Evolutionary conservation across 2,888 invertebrate species (phyloP), one percentile per base, ranked within the genome.

Genomic region (Polia nebulosa): DNA sequence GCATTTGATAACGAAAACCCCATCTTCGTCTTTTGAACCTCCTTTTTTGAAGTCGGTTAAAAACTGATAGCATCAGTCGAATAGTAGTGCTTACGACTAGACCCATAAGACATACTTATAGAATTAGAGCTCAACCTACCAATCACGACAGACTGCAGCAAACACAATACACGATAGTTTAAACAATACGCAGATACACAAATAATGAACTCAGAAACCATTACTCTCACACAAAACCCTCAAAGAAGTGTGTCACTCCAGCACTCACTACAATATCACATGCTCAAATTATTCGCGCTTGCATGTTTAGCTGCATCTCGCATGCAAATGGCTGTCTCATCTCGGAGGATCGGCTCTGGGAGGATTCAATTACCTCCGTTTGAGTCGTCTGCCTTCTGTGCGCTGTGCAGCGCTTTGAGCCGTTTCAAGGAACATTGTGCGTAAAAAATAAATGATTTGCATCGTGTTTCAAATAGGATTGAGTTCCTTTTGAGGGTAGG

Each of bases 291-390:
- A 71, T 72, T 72, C 75, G 74, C 67, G 72, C 65, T 63, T 51
- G 81, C 69, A 66, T 82, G 76, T 68, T 85, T 78, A 78, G 70
- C 25, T 85, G 89, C 88, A 85, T 88, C 83, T 83, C 76, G 74
- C 77, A 88, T 90, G 89, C 88, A 87, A 87, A 86, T 85, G 82
- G 73, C 71, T 72, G 72, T 82, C 81, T 78, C 79, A 81, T 87
- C 87, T 83, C 85, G 49, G 63, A 64, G 80, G 85, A 87, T 80
- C 76, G 74, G 84, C 79, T 84, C 80, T 85, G 74, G 78, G 78
- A 74, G 69, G 81, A 90, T 90, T 90, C 88, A 89, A 90, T 89
- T 90, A 88, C 87, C 83, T 82, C 79, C 83, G 85, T 87, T 83
- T 85, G 85, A 82, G 77, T 65, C 57, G 60, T 52, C 49, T 60